These are phyloP conservation scores for Nomia melanderi DNA, from an alignment of 1,140 invertebrate genomes.

Conservation along the genomic window DNA sequence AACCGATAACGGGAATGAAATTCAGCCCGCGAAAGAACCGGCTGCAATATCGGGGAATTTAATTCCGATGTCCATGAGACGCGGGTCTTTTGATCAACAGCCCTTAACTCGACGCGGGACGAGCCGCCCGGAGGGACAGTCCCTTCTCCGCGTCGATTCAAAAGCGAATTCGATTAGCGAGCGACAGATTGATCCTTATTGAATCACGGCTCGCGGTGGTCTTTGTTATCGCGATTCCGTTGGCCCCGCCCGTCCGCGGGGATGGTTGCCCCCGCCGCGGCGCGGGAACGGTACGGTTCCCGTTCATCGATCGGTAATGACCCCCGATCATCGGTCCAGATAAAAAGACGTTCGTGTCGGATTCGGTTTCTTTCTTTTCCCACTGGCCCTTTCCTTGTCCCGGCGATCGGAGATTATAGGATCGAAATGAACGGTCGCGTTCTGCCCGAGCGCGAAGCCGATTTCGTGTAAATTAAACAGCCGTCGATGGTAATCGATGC, in stretches of 20 bases:
- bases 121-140: background rate
- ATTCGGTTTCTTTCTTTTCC: slow-evolving; percentile 18
- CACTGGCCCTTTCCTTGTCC: background rate
- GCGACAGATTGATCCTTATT: slow-evolving; percentile 63
- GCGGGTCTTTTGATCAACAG: slow-evolving; percentile 23
- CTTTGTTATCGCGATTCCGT: slow-evolving; percentile 46
- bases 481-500: slow-evolving; percentile 23
- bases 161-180: slow-evolving; percentile 65
- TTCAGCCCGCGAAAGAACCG: background rate
- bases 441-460: slow-evolving; percentile 14
- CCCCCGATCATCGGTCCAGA: slow-evolving; percentile 52
- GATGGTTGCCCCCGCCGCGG: background rate
- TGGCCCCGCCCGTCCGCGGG: background rate
- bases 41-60: background rate
- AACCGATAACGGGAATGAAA: slow-evolving; percentile 21
- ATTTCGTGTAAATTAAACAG: slow-evolving; percentile 27
- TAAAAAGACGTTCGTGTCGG: slow-evolving; percentile 41
- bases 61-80: slow-evolving; percentile 20
- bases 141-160: slow-evolving; percentile 25
- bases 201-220: slow-evolving; percentile 58
- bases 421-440: slow-evolving; percentile 17
- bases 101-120: background rate
- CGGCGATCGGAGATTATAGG: slow-evolving; percentile 30
- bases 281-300: slow-evolving; percentile 7
- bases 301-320: slow-evolving; percentile 44